A percentile compares a stretch with the other conserved stretches of the same genome.
Conservation (phyloP, 2,113 vertebrate genomes). For the Pholis gunnellus region DNA sequence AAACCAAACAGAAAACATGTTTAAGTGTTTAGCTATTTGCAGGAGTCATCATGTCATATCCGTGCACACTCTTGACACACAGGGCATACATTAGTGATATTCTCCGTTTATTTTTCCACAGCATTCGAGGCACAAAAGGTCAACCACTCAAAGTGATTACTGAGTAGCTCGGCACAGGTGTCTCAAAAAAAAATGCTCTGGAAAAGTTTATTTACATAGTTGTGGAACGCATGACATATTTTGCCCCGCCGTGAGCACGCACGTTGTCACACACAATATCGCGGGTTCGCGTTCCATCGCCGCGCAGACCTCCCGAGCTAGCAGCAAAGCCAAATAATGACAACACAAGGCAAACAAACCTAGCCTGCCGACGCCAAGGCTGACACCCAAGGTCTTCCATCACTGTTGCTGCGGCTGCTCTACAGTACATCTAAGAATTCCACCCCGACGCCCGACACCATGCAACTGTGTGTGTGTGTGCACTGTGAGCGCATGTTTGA, state of each 20-base stretch:
- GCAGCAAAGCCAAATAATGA: constrained; percentile 64
- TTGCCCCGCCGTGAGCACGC: constrained; percentile 49
- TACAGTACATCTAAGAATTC: constrained; percentile 23
- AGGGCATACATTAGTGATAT: not conserved
- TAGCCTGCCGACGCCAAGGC: constrained; percentile 55
- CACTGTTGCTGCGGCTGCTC: constrained; percentile 36
- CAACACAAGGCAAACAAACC: constrained; percentile 72
- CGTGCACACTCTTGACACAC: not conserved
- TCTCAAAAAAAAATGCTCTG: constrained; percentile 42
- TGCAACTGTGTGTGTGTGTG: not conserved
- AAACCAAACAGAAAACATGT: constrained; percentile 18
- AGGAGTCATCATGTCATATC: constrained; percentile 12
- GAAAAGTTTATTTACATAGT: constrained; percentile 65
- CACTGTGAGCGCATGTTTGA: not conserved
- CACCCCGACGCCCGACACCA: constrained; percentile 23
- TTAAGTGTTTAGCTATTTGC: constrained; percentile 11
- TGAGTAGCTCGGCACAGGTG: constrained; percentile 50
- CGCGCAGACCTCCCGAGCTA: constrained; percentile 29
- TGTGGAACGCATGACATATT: constrained; percentile 59
- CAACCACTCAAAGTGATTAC: constrained; percentile 51
- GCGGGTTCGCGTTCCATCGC: constrained; percentile 29
- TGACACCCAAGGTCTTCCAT: constrained; percentile 73
- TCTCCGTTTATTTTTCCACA: constrained; percentile 37
- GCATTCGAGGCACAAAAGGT: constrained; percentile 38
- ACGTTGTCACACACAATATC: constrained; percentile 70